Evolutionary conservation across 23 tunicate genomes (phyloP), one percentile per base, ranked within the genome.

Genomic region (Styela plicata): DNA sequence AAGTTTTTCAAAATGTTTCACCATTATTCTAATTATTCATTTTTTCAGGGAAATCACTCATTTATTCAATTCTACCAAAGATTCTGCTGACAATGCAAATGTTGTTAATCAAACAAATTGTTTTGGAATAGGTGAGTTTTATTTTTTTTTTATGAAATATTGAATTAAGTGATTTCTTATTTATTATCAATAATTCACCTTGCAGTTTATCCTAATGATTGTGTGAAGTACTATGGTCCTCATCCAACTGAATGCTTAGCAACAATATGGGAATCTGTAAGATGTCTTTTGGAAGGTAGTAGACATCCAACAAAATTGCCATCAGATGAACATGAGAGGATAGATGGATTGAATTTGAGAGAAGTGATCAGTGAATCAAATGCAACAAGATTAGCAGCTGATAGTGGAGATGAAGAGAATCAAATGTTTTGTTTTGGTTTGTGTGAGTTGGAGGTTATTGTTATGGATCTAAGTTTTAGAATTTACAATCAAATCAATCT

Each of bases 121-220:
- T 33, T 81, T 31, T 81, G 85, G 85, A 81, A 68, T 81, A 0
- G 85, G 85, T 81, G 18, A 30, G 74, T 24, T 67, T n/a, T n/a
- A n/a, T n/a, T n/a, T n/a, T n/a, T n/a, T n/a, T n/a, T n/a, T n/a
- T n/a, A n/a, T n/a, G n/a, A n/a, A n/a, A n/a, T n/a, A n/a, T n/a
- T n/a, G n/a, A n/a, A n/a, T n/a, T n/a, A n/a, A n/a, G n/a, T n/a
- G n/a, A n/a, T n/a, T n/a, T 29, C 17, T 24, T 57, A 57, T 57
- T 18, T 18, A 20, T 57, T 57, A 57, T 57, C 20, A 18, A 18
- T 20, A 20, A 57, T 57, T 18, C 20, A 23, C n/a, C 27, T 24
- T 18, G 24, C 73, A 68, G 73, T 23, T 16, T 68, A 68, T 68
- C 73, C 73, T 17, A 24, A 17, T 13, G 27, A 68, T 31, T 68